Conservation (phyloP, 2,888 invertebrate genomes). For the Panzeria rudis region DNA sequence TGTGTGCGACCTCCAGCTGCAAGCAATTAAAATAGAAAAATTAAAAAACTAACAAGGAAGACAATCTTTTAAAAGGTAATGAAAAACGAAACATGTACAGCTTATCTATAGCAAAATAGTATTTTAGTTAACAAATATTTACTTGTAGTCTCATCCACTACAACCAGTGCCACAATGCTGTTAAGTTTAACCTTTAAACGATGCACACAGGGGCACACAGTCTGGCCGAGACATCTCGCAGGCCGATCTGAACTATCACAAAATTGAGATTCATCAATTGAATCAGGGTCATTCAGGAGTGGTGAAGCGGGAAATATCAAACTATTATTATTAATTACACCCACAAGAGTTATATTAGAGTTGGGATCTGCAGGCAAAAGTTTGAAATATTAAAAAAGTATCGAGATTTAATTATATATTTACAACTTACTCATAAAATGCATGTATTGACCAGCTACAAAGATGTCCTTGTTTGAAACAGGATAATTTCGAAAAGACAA, state of each 20-base stretch:
- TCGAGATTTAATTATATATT: background rate
- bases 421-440: slow-evolving; percentile 77
- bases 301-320: slow-evolving; percentile 91
- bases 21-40: slow-evolving; percentile 33
- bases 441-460: slow-evolving; percentile 73
- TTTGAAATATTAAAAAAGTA: background rate
- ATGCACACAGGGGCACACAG: slow-evolving; percentile 76
- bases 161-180: slow-evolving; percentile 79
- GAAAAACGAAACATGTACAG: background rate
- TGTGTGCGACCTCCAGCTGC: slow-evolving; percentile 77
- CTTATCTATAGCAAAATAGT: slow-evolving; percentile 67
- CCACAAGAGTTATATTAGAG: slow-evolving; percentile 78
- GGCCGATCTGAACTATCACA: slow-evolving; percentile 76
- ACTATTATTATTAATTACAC: slow-evolving; percentile 88
- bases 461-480: slow-evolving; percentile 75
- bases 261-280: slow-evolving; percentile 78
- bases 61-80: too few relatives aligned
- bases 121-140: too few relatives aligned
- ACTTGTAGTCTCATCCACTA: slow-evolving; percentile 77
- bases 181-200: slow-evolving; percentile 76
- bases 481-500: slow-evolving; percentile 76
- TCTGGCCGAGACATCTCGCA: slow-evolving; percentile 68
- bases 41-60: background rate
- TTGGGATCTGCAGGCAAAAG: slow-evolving; percentile 72
- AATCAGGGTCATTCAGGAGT: slow-evolving; percentile 87